phyloP scores from a whole-genome alignment of 2,113 vertebrate species.

The Psophia crepitans region DNA sequence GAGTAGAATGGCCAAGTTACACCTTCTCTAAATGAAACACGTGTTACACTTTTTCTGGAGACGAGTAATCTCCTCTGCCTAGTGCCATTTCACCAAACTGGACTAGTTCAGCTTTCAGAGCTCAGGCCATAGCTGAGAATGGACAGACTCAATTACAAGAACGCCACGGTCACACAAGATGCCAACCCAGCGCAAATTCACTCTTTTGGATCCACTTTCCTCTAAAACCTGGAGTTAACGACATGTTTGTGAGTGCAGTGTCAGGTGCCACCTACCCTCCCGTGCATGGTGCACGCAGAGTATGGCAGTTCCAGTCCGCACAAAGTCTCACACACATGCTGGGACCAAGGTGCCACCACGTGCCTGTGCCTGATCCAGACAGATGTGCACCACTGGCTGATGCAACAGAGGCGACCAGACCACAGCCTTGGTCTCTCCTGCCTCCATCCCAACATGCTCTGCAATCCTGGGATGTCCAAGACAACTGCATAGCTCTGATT shows the following conservation, averaged over 20 bases:
- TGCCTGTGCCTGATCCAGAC: not conserved
- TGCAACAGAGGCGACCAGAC: not conserved
- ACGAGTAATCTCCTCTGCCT: not conserved
- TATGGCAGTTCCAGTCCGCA: not conserved
- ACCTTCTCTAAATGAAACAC: not conserved
- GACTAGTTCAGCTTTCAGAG: not conserved
- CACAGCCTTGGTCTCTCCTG: not conserved
- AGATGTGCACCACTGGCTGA: not conserved
- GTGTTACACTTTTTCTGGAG: not conserved
- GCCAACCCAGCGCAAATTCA: not conserved
- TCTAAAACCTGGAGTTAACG: not conserved
- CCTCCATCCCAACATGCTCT: not conserved
- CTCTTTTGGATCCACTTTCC: not conserved
- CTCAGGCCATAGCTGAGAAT: not conserved
- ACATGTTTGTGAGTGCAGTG: not conserved
- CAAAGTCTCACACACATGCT: accelerated
- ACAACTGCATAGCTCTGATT: not conserved
- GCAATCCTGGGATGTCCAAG: not conserved
- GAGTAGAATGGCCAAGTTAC: not conserved
- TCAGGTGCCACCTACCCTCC: not conserved
- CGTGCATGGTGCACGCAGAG: accelerated
- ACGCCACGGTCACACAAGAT: not conserved
- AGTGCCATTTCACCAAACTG: not conserved
- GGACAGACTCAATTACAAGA: not conserved
- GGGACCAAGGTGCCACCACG: not conserved